These are phyloP conservation scores for Cerastis rubricosa DNA, from an alignment of 2,888 invertebrate genomes.

Conservation along the genomic window DNA sequence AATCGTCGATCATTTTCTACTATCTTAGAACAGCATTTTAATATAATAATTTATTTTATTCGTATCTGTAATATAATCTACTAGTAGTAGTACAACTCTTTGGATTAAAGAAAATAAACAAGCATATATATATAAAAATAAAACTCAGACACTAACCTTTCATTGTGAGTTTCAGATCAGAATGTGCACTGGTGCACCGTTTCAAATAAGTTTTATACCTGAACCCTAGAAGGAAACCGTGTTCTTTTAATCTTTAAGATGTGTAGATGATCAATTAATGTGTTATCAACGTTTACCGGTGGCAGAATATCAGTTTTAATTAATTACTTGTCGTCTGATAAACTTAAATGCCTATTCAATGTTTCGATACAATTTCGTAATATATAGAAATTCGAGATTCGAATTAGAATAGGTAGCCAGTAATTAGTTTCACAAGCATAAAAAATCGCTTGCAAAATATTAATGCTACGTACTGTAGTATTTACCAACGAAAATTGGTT, in stretches of 20 bases:
- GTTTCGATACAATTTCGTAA: constrained; percentile 41
- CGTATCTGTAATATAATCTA: too few species aligned
- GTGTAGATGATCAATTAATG: constrained; percentile 56
- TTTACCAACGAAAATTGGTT: too few species aligned
- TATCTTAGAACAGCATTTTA: neutral
- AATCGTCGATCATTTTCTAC: neutral
- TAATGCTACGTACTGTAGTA: neutral
- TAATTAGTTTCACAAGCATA: neutral
- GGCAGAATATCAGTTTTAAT: constrained; percentile 56
- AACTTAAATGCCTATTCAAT: constrained; percentile 38
- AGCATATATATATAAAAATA: neutral
- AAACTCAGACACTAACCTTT: constrained; percentile 60
- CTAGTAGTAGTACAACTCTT: too few species aligned
- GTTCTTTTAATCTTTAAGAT: constrained; percentile 65
- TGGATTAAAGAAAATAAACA: too few species aligned
- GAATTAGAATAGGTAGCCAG: neutral
- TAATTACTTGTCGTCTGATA: constrained; percentile 55
- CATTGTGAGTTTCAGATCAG: constrained; percentile 59
- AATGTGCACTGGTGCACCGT: constrained; percentile 34
- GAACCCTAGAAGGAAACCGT: constrained; percentile 60
- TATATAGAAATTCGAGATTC: constrained; percentile 27
- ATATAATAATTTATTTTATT: neutral
- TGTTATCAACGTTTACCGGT: constrained; percentile 57
- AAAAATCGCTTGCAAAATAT: neutral
- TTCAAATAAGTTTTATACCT: constrained; percentile 59